Base-by-base conservation (phyloP, 2,888 invertebrate species). In the Idaea straminata region DNA sequence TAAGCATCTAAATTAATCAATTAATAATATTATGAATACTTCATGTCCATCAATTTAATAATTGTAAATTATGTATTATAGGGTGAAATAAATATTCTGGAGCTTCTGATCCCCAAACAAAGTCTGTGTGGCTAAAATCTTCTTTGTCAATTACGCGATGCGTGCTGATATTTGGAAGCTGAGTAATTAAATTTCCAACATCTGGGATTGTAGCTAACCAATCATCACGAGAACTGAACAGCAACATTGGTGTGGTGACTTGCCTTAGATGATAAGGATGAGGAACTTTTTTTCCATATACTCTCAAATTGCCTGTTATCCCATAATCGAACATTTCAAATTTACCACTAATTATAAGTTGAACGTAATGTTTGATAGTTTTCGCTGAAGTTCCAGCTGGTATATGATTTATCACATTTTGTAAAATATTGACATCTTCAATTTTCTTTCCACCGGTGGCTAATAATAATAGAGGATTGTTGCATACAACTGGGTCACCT, bases 91-190 rank as follows among this genome's bases (percentile, higher is more conserved):
- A 69, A 7, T 80, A 65, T 3, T 72, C 25, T 3, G 75, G 67
- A 1, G 82, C 82, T 3, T 78, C 70, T n/a, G 75, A 71, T 15
- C 76, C 77, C 78, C 80, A 84, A 35, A 85, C 36, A 66, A 86
- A 87, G 69, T 85, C 84, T 4, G 78, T 77, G 59, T 87, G 86
- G 25, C 77, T 76, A 60, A 87, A 86, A 15, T 76, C 67, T 0
- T 67, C 15, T 5, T 64, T 68, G 47, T 68, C 74, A 5, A 86
- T 72, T 4, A 78, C 66, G 57, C 80, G 79, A 61, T 85, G 78
- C 6, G 69, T 59, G 7, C 72, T 65, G 6, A 76, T 66, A n/a
- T 77, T 74, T 3, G 75, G 74, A 5, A 87, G 65, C 2, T 75
- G 57, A 0, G 70, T 63, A 6, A 78, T 6, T 58, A 86, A 67